phyloP scores from a whole-genome alignment of 1,140 invertebrate genomes.

The Monochamus saltuarius region DNA sequence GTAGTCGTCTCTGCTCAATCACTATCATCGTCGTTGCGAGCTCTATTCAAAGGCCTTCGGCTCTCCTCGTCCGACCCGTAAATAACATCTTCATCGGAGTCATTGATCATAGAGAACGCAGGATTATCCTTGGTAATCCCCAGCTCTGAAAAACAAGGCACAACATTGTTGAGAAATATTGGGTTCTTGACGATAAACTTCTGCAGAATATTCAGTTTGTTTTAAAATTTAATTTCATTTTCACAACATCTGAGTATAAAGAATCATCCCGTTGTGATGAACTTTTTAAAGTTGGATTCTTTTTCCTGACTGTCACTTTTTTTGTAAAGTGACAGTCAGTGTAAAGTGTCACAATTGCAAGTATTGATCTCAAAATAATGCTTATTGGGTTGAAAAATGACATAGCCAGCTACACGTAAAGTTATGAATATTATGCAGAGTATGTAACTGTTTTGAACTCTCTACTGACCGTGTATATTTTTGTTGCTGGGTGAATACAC shows the following conservation, averaged over 20 bases:
- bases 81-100: constrained; percentile 96
- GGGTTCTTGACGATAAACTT: not conserved
- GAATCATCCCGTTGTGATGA: too few species aligned
- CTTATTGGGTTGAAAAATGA: too few species aligned
- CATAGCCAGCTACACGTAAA: too few species aligned
- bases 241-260: too few species aligned
- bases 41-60: constrained; percentile 69
- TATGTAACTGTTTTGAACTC: too few species aligned
- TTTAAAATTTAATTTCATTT: not conserved
- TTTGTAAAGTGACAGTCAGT: too few species aligned
- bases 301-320: too few species aligned
- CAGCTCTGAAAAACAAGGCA: constrained; percentile 67
- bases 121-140: constrained; percentile 95
- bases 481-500: constrained; percentile 79
- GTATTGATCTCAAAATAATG: too few species aligned
- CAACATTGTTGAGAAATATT: not conserved
- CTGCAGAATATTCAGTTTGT: not conserved
- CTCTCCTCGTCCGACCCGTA: constrained; percentile 92
- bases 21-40: constrained; percentile 67
- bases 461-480: constrained; percentile 74
- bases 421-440: too few species aligned
- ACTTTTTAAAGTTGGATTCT: too few species aligned
- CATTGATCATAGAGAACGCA: constrained; percentile 96
- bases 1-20: constrained; percentile 53
- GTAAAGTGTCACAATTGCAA: too few species aligned